Conservation (phyloP, 2,888 invertebrate genomes). For the Protonemura montana region DNA sequence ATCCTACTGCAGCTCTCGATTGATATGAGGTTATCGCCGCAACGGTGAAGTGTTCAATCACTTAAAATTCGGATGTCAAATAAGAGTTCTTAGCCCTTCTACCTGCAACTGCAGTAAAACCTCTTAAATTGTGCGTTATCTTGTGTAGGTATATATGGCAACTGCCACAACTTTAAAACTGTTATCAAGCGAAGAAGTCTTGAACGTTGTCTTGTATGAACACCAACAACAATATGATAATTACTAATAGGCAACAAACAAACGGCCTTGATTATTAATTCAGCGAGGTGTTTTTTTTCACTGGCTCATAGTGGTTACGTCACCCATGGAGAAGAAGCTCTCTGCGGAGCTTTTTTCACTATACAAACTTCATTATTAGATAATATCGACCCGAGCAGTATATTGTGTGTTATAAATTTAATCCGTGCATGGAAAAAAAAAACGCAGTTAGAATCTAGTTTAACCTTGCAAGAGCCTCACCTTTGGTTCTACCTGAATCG, state of each 20-base stretch:
- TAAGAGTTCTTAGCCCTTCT: too few species aligned
- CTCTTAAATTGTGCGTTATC: too few species aligned
- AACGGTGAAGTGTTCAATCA: too few species aligned
- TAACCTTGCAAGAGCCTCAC: neutral
- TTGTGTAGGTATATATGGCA: neutral
- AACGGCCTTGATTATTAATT: slow-evolving; percentile 3
- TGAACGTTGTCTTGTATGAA: neutral
- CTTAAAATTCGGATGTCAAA: too few species aligned
- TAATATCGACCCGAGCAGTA: neutral
- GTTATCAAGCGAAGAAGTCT: neutral
- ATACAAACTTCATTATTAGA: neutral
- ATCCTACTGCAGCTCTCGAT: too few species aligned
- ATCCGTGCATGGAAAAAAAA: neutral
- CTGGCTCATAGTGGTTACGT: neutral
- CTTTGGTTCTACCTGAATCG: neutral
- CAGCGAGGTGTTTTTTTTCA: neutral
- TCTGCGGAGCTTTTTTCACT: neutral
- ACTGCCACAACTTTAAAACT: neutral
- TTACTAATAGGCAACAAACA: neutral
- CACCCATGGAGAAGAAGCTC: neutral
- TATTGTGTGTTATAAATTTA: neutral
- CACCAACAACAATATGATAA: slow-evolving; percentile 12
- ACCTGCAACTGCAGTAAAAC: too few species aligned
- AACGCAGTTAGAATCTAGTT: neutral
- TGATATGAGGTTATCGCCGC: too few species aligned